phyloP scores from a whole-genome alignment of 2,113 vertebrate genomes.

The Plestiodon gilberti region DNA sequence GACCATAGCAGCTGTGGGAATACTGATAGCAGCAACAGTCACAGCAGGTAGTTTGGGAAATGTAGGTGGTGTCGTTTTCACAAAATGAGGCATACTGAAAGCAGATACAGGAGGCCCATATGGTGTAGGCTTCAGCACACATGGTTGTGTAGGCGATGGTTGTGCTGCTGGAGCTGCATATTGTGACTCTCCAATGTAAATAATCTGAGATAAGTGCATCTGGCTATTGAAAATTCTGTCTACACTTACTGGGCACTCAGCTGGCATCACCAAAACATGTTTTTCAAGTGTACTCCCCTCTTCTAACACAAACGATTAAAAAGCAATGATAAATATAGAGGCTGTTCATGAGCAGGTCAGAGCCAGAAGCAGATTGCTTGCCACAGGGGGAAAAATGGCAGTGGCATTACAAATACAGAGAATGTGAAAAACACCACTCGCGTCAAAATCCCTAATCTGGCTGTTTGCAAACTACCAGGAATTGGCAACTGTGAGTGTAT shows the following conservation, averaged over 20 bases:
- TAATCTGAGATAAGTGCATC: background rate
- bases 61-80: slow-evolving; percentile 2
- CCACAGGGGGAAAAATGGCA: too few species aligned
- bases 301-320: too few species aligned
- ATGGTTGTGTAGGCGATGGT: background rate
- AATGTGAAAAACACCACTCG: too few species aligned
- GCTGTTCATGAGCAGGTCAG: too few species aligned
- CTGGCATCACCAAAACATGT: background rate
- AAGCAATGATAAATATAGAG: too few species aligned
- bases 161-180: background rate
- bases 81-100: background rate
- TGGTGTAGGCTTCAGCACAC: slow-evolving; percentile 1
- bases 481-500: background rate
- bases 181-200: background rate
- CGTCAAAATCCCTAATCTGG: too few species aligned
- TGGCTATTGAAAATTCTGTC: background rate
- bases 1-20: background rate
- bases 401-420: too few species aligned
- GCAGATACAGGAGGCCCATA: slow-evolving; percentile 3
- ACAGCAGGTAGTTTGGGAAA: slow-evolving; percentile 4
- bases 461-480: too few species aligned
- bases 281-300: background rate
- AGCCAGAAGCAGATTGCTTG: too few species aligned
- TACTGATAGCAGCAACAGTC: background rate
- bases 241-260: background rate